Conservation (phyloP, 2,888 invertebrate genomes). For the Tholera decimalis region DNA sequence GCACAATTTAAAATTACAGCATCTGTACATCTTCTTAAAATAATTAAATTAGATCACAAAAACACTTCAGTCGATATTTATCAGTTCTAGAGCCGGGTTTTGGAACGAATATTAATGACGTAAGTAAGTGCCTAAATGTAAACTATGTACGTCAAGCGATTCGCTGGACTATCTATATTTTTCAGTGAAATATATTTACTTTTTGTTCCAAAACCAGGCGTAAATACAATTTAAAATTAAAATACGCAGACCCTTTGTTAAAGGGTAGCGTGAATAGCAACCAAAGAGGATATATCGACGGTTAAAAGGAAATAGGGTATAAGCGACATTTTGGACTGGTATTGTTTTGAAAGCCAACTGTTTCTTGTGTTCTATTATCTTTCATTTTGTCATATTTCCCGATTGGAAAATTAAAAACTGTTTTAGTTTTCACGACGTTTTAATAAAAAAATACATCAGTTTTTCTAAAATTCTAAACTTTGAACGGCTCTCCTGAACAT, state of each 20-base stretch:
- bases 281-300: no score
- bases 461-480: no score
- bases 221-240: background rate
- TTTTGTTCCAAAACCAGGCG: background rate
- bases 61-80: constrained; percentile 7
- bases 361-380: no score
- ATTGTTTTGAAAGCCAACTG: no score
- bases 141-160: background rate
- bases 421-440: no score
- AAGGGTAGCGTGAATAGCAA: background rate
- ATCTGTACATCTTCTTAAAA: background rate
- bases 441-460: no score
- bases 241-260: background rate
- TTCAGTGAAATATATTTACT: background rate
- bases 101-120: background rate
- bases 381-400: no score
- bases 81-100: constrained; percentile 5
- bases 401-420: no score
- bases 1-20: constrained; percentile 11
- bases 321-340: no score
- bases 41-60: constrained; percentile 13
- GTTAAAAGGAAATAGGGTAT: no score
- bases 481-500: no score
- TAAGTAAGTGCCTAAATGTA: background rate
- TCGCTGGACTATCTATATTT: background rate